These are phyloP conservation scores for Scotopteryx bipunctaria DNA, from an alignment of 2,888 invertebrate species.

Conservation along the genomic window DNA sequence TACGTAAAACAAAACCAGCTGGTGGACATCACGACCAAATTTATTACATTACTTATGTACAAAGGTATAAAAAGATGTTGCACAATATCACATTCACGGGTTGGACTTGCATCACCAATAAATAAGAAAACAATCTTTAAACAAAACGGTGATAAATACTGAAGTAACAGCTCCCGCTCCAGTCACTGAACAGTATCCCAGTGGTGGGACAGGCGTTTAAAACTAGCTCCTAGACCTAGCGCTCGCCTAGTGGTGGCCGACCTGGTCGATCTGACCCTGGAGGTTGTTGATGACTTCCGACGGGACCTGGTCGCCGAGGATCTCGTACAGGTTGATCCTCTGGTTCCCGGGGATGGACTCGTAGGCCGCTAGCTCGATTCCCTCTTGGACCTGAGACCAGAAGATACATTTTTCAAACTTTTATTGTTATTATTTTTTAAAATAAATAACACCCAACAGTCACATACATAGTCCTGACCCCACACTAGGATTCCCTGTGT, in stretches of 20 bases:
- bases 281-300: slow-evolving; percentile 94
- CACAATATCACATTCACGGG: slow-evolving; percentile 76
- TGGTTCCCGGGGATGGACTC: slow-evolving; percentile 94
- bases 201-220: slow-evolving; percentile 5
- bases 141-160: slow-evolving; percentile 36
- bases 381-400: slow-evolving; percentile 88
- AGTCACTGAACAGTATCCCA: slow-evolving; percentile 3
- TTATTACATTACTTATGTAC: slow-evolving; percentile 72
- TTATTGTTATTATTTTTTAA: too few species aligned
- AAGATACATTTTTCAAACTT: neutral
- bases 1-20: slow-evolving; percentile 60
- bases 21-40: slow-evolving; percentile 60
- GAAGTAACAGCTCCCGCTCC: slow-evolving; percentile 18
- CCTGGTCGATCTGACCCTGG: slow-evolving; percentile 92
- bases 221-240: slow-evolving; percentile 16
- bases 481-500: too few species aligned
- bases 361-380: slow-evolving; percentile 92
- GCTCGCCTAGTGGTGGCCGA: slow-evolving; percentile 84
- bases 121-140: slow-evolving; percentile 48
- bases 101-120: slow-evolving; percentile 71
- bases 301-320: slow-evolving; percentile 93
- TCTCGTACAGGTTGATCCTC: slow-evolving; percentile 91
- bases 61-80: slow-evolving; percentile 74
- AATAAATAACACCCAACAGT: too few species aligned
- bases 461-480: too few species aligned